Base-by-base conservation (phyloP, 2,888 invertebrate species). In the Lymantria monacha region DNA sequence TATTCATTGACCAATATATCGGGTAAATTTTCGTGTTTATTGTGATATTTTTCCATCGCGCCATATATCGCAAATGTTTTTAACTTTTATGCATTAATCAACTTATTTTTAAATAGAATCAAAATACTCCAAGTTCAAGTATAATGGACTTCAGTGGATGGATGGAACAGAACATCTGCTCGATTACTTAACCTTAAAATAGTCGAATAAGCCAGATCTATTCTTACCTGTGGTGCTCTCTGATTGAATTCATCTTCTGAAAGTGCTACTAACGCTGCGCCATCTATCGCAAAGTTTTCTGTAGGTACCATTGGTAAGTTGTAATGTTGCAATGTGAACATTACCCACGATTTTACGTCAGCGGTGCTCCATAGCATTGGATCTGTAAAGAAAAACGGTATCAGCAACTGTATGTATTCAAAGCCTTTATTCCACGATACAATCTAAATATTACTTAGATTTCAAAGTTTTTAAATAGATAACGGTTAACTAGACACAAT, bases 281-380 rank as follows among this genome's bases (percentile, higher is more conserved):
- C 98, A 65, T 96, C 94, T 92, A 97, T 95, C 60, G 94, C 93
- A 88, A 97, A 97, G 76, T 95, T 95, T 66, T 95, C 94, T 54
- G 95, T 91, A 22, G 93, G 93, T 44, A 95, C 94, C 80, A 94
- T 93, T 11, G 95, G 94, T 62, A 96, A 86, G 66, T 95, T 94
- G 82, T 95, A 95, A 81, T 97, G 96, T 72, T 95, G 93, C 55
- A 96, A 92, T 68, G 97, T 97, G 94, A 96, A 97, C 80, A 95
- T 93, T 55, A 98, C 93, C 98, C 98, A 98, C 15, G 96, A 94
- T 63, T 96, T 95, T 44, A 97, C 97, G 79, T 98, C 96, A 54
- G 94, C 93, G 12, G 94, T 91, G 68, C 94, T 95, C 98, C 98
- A 98, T 70, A 94, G 94, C 77, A 94, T 93, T 60, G 98, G 98